Percentiles rank a stretch among this genome's conserved stretches.
These are phyloP conservation scores for Myotis findleyi DNA, from an alignment of 2,797 vertebrate species.

Conservation along the genomic window DNA sequence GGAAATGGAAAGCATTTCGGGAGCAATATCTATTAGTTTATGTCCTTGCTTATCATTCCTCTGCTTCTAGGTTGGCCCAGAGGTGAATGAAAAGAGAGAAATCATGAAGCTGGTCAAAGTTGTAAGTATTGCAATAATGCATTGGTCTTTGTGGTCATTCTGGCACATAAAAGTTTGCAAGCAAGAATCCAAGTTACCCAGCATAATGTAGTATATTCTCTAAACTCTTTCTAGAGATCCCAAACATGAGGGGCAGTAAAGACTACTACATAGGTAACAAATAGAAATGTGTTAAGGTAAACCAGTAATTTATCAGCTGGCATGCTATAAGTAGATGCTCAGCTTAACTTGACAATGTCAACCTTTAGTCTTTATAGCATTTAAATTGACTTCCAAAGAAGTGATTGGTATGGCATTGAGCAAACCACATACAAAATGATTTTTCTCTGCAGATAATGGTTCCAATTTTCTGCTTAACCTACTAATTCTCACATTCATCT, in stretches of 20 bases:
- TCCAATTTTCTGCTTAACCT: neutral
- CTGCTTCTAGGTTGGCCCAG: neutral
- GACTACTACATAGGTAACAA: neutral
- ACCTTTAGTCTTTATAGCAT: neutral
- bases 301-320: neutral
- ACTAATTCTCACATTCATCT: neutral
- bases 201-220: neutral
- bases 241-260: neutral
- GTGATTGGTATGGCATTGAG: neutral
- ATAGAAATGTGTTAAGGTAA: neutral
- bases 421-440: neutral
- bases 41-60: neutral
- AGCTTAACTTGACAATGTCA: conserved; percentile 51
- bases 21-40: neutral
- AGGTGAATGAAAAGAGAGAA: neutral
- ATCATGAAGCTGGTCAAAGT: neutral
- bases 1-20: neutral
- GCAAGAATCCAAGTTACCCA: neutral
- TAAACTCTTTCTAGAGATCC: neutral
- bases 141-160: neutral
- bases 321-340: conserved; percentile 43
- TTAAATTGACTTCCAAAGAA: neutral
- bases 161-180: neutral
- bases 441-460: neutral
- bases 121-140: neutral